Evolutionary conservation across 64 coral and sea anemone species (phyloP), one percentile per base, ranked within the genome.

Genomic region (Actinia tenebrosa): DNA sequence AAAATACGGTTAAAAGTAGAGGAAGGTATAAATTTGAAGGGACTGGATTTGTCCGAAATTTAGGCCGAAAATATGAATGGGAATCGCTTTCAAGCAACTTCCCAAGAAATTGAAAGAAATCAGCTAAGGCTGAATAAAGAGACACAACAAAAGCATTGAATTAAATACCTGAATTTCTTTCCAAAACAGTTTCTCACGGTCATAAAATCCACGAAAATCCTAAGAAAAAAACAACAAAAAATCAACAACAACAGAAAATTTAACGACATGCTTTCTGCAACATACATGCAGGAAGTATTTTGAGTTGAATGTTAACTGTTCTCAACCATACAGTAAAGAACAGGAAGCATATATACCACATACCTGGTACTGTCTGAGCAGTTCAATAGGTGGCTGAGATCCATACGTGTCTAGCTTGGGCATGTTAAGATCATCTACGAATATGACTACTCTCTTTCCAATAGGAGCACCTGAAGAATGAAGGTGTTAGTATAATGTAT

Each of bases 371-470:
- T 98, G 96, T 44, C 96, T 84, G 60, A 98, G 83, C 44, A 98
- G 83, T 13, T 98, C 96, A 63, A 98, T 94, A 7, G 96, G 96
- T 61, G 96, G 96, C 16, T 98, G 96, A 54, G 96, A 91, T 42
- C 96, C 96, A 18, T 98, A 98, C 2, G 96, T 98, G 60, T 98
- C 96, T 71, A 98, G 85, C 77, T 99, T 99, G 42, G 97, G 97
- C 97, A 99, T 99, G 89, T 99, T 99, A 45, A 99, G 94, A 86
- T 99, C 97, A 71, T 99, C 97, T 25, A 99, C 97, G 64, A 99
- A 99, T 27, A 99, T 85, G 19, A 99, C 89, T 61, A 99, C 87
- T 79, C 93, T 90, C 72, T 99, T 99, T 77, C 97, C 97, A 71
- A 90, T 88, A 19, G 97, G 97, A 3, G 93, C 93, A 88, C 91